A percentile compares a stretch with the other conserved stretches of the same genome.
These are phyloP conservation scores for Spisula subtruncata DNA, from an alignment of 2,888 invertebrate species.

Conservation along the genomic window DNA sequence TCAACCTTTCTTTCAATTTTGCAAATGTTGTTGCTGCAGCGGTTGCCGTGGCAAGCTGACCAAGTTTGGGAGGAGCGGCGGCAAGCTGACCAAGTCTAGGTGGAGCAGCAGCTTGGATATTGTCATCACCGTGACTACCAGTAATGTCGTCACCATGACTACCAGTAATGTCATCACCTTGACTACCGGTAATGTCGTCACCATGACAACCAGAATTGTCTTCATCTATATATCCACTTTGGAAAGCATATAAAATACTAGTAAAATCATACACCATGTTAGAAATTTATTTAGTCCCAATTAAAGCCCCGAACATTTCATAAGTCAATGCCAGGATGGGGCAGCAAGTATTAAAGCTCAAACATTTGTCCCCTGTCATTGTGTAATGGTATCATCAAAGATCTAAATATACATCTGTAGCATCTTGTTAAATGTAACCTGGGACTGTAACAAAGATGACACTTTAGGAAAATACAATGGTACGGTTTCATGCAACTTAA, in stretches of 20 bases:
- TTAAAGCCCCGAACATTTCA: too few relatives aligned
- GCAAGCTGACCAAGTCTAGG: slow-evolving; percentile 44
- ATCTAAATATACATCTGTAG: too few relatives aligned
- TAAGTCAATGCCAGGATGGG: too few relatives aligned
- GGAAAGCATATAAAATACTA: background rate
- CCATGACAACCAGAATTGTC: background rate
- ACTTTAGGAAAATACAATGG: background rate
- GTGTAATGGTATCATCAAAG: too few relatives aligned
- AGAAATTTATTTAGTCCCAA: background rate
- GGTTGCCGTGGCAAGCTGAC: slow-evolving; percentile 48
- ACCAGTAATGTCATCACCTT: background rate
- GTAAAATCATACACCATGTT: background rate
- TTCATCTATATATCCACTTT: background rate
- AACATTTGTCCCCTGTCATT: too few relatives aligned
- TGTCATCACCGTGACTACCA: background rate
- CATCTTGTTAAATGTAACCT: background rate
- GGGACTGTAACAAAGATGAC: background rate
- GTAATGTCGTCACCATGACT: background rate
- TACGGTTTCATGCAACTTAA: background rate
- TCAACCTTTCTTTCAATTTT: slow-evolving; percentile 42
- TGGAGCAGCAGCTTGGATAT: background rate
- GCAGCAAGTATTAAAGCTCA: too few relatives aligned
- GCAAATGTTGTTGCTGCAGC: slow-evolving; percentile 53
- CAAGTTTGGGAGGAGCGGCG: slow-evolving; percentile 30
- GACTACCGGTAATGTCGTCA: too few relatives aligned